Base-by-base conservation (phyloP, 1,140 invertebrate species). In the Muscidifurax raptorellus region DNA sequence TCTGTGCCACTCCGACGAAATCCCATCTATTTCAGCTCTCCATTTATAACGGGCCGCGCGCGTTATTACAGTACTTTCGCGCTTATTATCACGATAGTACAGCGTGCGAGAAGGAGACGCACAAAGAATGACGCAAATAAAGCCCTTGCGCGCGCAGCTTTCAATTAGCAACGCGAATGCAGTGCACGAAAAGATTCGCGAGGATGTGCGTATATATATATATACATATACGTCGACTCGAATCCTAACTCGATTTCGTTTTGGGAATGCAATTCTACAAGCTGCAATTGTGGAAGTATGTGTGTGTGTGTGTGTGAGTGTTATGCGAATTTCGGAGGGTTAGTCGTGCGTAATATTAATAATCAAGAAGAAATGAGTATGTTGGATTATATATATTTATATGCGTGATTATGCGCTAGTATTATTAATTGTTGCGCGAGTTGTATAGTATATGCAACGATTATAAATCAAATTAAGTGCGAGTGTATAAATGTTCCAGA, bases 151-250 rank as follows among this genome's bases (percentile, higher is more conserved):
- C 47, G 47, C 47, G 47, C 47, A 52, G 47, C 47, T 77, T 64
- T 77, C 75, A 77, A 77, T 77, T 77, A 77, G 75, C 75, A 28
- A 9, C 13, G 72, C 72, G 40, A 75, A 72, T 22, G 71, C 28
- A 67, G 4, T 9, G 66, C n/a, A 28, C 22, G 28, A 64, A 77
- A 64, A 77, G 47, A 77, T 77, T 77, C 36, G 28, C 47, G 47
- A 10, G 52, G 13, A 47, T 7, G 40, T 40, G n/a, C 40, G 74
- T 25, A 0, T n/a, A 28, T 22, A 6, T 40, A 36, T 25, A 0
- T n/a, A 28, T 22, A 6, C n/a, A 36, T 18, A 12, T 5, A 2
- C 2, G 28, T 18, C 12, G 71, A 28, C 12, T 72, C 4, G 71
- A 25, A 47, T 75, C 18, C 72, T 44, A 75, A 75, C 40, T 22